Base-by-base conservation (phyloP, 1,140 invertebrate genomes). In the Anadara kagoshimensis region DNA sequence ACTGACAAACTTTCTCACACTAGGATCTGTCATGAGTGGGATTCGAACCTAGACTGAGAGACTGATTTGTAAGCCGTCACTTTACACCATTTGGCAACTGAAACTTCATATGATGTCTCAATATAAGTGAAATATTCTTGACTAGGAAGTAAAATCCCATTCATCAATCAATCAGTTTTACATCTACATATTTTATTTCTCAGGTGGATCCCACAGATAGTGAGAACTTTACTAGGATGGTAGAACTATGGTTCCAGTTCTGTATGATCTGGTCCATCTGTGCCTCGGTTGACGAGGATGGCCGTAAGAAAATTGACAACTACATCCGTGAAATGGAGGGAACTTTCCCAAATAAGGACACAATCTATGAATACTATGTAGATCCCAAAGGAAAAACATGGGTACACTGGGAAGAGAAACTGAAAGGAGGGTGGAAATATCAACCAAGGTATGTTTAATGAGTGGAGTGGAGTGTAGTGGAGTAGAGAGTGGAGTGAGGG, bases 321-420 rank as follows among this genome's bases (percentile, higher is more conserved):
- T 95, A 92, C 88, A 91, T 97, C 43, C 91, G 95, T 68, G 94
- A 96, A 89, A 92, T 94, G 83, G 95, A 96, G 85, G 93, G 93
- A 11, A 92, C 93, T 1, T 96, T 95, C 88, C 95, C 95, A 0
- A 91, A 95, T 29, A 94, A 94, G 79, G 95, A 96, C 81, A 95
- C 94, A 0, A 91, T 96, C 4, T 96, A 94, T 90, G 95, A 96
- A 86, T 96, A 97, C 89, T 95, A 91, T 86, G 93, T 97, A 4
- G 94, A 96, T 83, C 89, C 91, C 18, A 91, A 92, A 68, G 91
- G 92, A 54, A 91, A 92, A 56, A 89, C 89, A 65, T 94, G 95
- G 89, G 88, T 92, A 47, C 92, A 92, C 24, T 96, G 95, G 95
- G 93, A 95, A 79, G 93, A 94, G 73, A 93, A 93, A 87, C 90